Percentiles rank a stretch among this genome's conserved stretches.
Conservation (phyloP, 37 sponge, comb jelly and placozoan species). For the Aplysina aerophoba region DNA sequence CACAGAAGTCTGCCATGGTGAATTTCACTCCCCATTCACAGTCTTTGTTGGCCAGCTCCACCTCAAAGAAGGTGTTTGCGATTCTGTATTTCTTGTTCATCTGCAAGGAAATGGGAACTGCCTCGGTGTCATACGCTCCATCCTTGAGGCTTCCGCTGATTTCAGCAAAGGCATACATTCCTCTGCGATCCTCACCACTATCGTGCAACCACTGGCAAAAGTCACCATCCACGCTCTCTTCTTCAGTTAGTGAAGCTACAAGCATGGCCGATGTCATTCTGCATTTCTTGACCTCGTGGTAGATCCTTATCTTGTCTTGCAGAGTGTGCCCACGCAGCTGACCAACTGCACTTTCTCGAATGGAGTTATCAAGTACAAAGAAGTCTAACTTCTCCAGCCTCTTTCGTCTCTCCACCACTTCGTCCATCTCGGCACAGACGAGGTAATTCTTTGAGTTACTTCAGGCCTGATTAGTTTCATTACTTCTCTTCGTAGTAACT, state of each 20-base stretch:
- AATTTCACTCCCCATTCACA: constrained; percentile 30
- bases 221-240: constrained; percentile 35
- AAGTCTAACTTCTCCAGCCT: constrained; percentile 23
- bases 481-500: too few species aligned
- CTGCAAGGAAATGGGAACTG: constrained; percentile 20
- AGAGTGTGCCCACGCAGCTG: constrained; percentile 33
- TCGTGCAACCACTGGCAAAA: constrained; percentile 21
- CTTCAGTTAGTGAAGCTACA: not conserved
- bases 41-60: constrained; percentile 36
- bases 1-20: constrained; percentile 34
- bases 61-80: constrained; percentile 27
- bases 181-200: constrained; percentile 24
- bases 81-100: constrained; percentile 47
- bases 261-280: not conserved
- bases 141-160: constrained; percentile 13
- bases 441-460: too few species aligned
- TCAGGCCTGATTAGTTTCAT: too few species aligned
- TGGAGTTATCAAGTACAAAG: constrained; percentile 52
- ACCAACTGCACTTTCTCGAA: constrained; percentile 46
- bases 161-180: constrained; percentile 37
- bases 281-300: not conserved
- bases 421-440: not conserved
- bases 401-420: not conserved
- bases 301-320: constrained; percentile 32
- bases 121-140: constrained; percentile 16